A percentile compares a stretch with the other conserved stretches of the same genome.
phyloP scores from a whole-genome alignment of 2,888 invertebrate species.

The Stenodema calcarata region DNA sequence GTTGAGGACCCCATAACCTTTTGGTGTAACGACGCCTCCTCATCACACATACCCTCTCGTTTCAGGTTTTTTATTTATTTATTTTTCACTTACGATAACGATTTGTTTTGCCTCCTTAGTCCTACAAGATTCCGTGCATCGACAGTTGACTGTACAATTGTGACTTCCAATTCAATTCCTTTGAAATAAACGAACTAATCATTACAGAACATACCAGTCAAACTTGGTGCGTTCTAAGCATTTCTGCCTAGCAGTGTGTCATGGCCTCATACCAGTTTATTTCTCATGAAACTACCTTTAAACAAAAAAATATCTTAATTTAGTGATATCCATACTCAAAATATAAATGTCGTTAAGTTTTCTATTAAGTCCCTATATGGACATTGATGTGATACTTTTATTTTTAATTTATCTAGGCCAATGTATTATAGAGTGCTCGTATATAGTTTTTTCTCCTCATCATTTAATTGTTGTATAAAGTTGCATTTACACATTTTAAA shows the following conservation, averaged over 20 bases:
- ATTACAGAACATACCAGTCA: not conserved
- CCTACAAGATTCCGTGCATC: too few relatives aligned
- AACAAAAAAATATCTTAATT: conserved; percentile 5
- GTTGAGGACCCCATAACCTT: too few relatives aligned
- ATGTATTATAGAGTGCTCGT: conserved; percentile 27
- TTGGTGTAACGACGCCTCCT: too few relatives aligned
- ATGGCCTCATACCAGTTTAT: not conserved
- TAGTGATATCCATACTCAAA: conserved; percentile 43
- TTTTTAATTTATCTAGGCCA: conserved; percentile 42
- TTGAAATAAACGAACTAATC: not conserved
- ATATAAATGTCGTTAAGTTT: conserved; percentile 43
- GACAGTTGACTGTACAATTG: not conserved
- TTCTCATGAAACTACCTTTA: not conserved
- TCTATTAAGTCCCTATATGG: conserved; percentile 44
- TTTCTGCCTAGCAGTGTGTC: conserved; percentile 33
- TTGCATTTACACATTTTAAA: not conserved
- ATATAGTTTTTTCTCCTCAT: conserved; percentile 1
- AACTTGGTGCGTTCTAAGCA: conserved; percentile 20
- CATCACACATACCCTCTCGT: too few relatives aligned
- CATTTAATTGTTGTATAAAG: conserved; percentile 9
- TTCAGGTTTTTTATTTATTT: too few relatives aligned
- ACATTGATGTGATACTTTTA: conserved; percentile 48
- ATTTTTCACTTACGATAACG: too few relatives aligned
- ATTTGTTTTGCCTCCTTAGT: too few relatives aligned
- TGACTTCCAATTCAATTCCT: not conserved